Evolutionary conservation across 2,797 vertebrate genomes (phyloP).

Genomic region (Hapalemur alaotrensis): DNA sequence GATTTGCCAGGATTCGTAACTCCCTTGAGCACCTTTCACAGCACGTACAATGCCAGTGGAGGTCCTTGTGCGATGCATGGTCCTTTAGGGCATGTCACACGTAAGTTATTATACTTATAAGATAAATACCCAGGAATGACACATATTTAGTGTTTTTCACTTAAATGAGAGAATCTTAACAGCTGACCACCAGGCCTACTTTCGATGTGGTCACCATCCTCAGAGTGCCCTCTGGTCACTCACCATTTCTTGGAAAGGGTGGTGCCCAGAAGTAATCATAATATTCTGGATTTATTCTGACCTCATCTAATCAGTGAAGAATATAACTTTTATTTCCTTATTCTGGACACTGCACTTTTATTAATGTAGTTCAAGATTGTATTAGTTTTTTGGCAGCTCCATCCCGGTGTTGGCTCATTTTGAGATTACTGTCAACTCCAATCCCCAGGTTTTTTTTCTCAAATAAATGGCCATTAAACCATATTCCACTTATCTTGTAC

Average conservation of each 20-base stretch:
- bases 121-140: not conserved
- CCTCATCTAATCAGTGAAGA: not conserved
- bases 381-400: not conserved
- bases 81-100: not conserved
- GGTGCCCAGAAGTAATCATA: not conserved
- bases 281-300: constrained; percentile 9
- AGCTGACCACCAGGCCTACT: not conserved
- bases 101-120: not conserved
- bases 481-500: not conserved
- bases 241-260: not conserved
- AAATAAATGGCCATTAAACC: not conserved
- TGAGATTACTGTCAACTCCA: constrained; percentile 17
- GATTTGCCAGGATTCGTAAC: not conserved
- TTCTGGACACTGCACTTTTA: not conserved
- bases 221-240: not conserved
- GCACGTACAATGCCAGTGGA: not conserved
- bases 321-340: not conserved
- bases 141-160: not conserved
- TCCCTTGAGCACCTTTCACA: not conserved
- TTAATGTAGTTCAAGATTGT: not conserved
- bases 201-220: not conserved
- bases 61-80: not conserved
- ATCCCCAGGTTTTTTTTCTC: not conserved
- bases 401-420: not conserved
- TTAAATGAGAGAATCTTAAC: not conserved